Base-by-base conservation (phyloP, 2,797 vertebrate genomes). In the Phoxinus dragarum region DNA sequence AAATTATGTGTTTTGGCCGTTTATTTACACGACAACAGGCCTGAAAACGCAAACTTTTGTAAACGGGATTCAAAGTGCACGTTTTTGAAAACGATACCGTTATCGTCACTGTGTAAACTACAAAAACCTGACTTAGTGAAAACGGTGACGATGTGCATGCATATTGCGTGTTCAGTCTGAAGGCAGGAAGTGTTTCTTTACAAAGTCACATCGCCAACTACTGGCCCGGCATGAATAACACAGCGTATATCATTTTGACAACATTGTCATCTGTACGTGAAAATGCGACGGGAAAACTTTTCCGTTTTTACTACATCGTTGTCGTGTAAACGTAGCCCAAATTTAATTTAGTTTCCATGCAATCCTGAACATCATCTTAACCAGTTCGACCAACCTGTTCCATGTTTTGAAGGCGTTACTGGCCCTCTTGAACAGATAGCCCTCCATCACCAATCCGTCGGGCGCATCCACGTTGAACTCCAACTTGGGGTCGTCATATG, bases 331-430 rank as follows among this genome's bases (percentile, higher is more conserved):
- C 5, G 12, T 3, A 31, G 27, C 14, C 12, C 14, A 64, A 64
- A 68, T 31, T 16, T 31, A 5, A 64, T 64, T 64, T 68, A 17
- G 16, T 7, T 6, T 67, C 31, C 2, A 67, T 31, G 34, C 17
- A 21, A 14, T 38, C 7, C 36, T 68, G 34, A 68, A 68, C 21
- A 38, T 38, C 66, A 21, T 64, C 12, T 14, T 31, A 9, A 16
- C 90, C 89, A 49, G 8, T 27, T 49, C 9, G n/a, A 21, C 79
- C 93, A 80, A 99, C 98, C 98, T 95, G 92, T 99, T 99, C 98
- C 98, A 99, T 0, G 98, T 99, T 93, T 99, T 99, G 86, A 99
- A 99, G 54, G 98, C 98, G 0, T 99, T 99, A 93, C 98, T 99
- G 85, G 98, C 98, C 90, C 98, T 97, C 93, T 99, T 99, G 93